Conservation (phyloP, 2,888 invertebrate species). For the Andrena bucephala region DNA sequence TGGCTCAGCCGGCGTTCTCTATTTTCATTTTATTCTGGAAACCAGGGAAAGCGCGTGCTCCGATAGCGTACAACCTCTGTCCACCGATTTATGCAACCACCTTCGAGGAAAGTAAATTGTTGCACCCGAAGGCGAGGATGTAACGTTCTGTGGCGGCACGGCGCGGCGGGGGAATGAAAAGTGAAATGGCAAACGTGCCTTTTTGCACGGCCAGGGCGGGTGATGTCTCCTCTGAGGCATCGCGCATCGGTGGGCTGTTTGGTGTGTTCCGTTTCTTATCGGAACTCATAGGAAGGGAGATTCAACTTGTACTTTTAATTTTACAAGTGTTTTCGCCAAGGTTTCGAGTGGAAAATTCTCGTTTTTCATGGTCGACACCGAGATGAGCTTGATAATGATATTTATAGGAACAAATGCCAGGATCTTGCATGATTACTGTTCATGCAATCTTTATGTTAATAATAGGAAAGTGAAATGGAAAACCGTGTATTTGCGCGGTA, state of each 20-base stretch:
- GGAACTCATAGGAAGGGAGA: background rate
- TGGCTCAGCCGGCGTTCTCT: background rate
- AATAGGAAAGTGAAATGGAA: no score
- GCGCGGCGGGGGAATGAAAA: conserved; percentile 10
- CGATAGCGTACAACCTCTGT: conserved; percentile 3
- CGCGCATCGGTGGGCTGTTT: conserved; percentile 2
- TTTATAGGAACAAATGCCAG: no score
- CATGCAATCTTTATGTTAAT: no score
- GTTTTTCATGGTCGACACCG: no score
- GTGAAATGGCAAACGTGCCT: conserved; percentile 35
- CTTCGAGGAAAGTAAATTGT: conserved; percentile 45
- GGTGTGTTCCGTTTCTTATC: background rate
- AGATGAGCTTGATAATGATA: no score
- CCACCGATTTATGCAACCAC: conserved; percentile 45
- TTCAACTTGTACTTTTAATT: background rate
- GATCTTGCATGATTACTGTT: no score
- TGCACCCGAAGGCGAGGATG: conserved; percentile 10
- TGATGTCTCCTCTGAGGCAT: conserved; percentile 27
- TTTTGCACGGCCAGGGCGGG: conserved; percentile 15
- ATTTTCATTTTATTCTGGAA: conserved; percentile 57
- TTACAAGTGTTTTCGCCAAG: background rate
- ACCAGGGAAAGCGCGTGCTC: conserved; percentile 58
- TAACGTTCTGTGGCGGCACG: background rate
- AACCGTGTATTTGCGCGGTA: no score
- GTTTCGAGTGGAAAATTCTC: no score